A percentile compares a stretch with the other conserved stretches of the same genome.
Conservation (phyloP, 2,797 vertebrate genomes). For the Malurus leucopterus region DNA sequence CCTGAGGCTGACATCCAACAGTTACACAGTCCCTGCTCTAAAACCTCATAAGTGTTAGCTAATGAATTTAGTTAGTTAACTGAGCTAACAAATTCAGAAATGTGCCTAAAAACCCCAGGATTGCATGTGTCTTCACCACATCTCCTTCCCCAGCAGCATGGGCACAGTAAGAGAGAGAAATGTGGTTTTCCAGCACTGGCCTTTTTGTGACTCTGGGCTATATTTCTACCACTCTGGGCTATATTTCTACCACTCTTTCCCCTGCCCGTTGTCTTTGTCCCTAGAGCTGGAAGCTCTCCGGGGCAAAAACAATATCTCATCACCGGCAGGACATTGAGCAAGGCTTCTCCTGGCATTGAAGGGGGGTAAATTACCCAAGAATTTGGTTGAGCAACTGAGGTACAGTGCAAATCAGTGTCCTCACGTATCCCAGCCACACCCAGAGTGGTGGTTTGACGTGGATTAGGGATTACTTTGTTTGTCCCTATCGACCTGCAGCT, state of each 20-base stretch:
- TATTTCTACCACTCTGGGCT: neutral
- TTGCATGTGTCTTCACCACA: neutral
- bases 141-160: accelerated
- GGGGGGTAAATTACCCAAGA: neutral
- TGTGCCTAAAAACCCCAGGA: neutral
- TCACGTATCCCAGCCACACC: neutral
- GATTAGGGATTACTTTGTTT: neutral
- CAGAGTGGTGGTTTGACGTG: neutral
- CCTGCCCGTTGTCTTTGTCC: neutral
- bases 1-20: neutral
- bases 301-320: neutral
- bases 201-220: neutral
- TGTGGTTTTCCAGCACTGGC: neutral
- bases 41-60: neutral
- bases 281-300: neutral
- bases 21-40: neutral
- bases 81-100: neutral
- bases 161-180: neutral
- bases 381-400: neutral
- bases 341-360: neutral
- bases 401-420: neutral
- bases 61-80: no score
- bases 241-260: neutral
- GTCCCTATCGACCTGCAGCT: neutral
- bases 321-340: neutral